Evolutionary conservation across 2,113 vertebrate genomes (phyloP).

Genomic region (Pluvianellus socialis): DNA sequence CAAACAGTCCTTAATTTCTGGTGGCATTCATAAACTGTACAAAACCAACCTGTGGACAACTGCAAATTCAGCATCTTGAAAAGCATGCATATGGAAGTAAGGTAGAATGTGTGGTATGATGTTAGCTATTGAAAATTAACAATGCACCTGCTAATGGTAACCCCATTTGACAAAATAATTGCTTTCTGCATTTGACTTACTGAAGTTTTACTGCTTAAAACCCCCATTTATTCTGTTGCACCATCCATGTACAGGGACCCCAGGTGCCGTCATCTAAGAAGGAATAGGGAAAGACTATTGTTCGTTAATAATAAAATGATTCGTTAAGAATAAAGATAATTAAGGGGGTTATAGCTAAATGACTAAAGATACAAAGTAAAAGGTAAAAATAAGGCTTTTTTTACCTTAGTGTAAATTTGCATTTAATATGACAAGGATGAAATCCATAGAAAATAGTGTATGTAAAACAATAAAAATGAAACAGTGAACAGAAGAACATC

Average conservation of each 20-base stretch:
- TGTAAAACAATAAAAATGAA: background rate
- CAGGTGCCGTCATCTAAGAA: background rate
- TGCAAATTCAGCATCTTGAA: background rate
- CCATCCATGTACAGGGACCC: background rate
- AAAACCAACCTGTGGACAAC: background rate
- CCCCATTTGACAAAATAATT: conserved; percentile 13
- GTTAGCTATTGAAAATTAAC: background rate
- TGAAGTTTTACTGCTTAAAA: conserved; percentile 8
- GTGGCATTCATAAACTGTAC: background rate
- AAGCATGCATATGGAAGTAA: background rate
- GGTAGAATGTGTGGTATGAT: background rate
- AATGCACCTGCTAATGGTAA: background rate
- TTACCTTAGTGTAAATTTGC: background rate
- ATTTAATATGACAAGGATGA: background rate
- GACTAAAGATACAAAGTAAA: background rate
- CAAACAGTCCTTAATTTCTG: background rate
- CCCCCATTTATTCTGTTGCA: background rate
- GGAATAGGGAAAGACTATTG: background rate
- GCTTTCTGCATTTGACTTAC: background rate
- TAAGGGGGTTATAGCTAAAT: background rate
- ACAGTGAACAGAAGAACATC: background rate
- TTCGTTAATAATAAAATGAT: conserved; percentile 7
- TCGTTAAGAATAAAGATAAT: conserved; percentile 16
- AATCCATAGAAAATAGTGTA: background rate
- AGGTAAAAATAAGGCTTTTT: background rate